Percentiles rank a stretch among this genome's conserved stretches.
Evolutionary conservation across 2,888 invertebrate genomes (phyloP).

Genomic region (Monochamus alternatus): DNA sequence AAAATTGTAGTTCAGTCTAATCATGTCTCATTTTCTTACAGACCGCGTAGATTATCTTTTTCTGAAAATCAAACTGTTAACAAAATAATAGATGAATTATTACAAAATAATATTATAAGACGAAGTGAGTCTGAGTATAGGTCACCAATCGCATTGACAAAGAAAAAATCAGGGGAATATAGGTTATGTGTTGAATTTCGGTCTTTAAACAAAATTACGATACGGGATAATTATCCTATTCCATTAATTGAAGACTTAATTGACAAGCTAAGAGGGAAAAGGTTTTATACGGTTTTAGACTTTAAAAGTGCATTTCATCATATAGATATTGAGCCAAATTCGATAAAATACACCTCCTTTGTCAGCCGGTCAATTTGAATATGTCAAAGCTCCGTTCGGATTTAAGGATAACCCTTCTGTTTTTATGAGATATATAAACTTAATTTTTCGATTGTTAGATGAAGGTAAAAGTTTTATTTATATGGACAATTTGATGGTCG

Average conservation of each 20-base stretch:
- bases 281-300: background rate
- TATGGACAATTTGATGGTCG: background rate
- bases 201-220: background rate
- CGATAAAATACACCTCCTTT: background rate
- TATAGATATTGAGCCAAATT: background rate
- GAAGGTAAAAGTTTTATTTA: background rate
- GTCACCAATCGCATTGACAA: background rate
- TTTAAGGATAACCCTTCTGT: background rate
- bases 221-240: background rate
- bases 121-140: background rate
- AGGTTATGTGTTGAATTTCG: background rate
- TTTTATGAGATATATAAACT: conserved; percentile 9
- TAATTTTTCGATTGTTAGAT: background rate
- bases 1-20: background rate
- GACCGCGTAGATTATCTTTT: background rate
- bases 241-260: background rate
- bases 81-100: background rate
- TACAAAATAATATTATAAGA: background rate
- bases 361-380: background rate
- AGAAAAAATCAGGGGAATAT: background rate
- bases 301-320: background rate
- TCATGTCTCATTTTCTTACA: background rate
- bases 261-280: background rate
- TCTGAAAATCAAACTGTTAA: background rate
- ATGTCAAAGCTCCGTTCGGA: background rate